Conservation (phyloP, 2,797 vertebrate genomes). For the Acanthopagrus latus region DNA sequence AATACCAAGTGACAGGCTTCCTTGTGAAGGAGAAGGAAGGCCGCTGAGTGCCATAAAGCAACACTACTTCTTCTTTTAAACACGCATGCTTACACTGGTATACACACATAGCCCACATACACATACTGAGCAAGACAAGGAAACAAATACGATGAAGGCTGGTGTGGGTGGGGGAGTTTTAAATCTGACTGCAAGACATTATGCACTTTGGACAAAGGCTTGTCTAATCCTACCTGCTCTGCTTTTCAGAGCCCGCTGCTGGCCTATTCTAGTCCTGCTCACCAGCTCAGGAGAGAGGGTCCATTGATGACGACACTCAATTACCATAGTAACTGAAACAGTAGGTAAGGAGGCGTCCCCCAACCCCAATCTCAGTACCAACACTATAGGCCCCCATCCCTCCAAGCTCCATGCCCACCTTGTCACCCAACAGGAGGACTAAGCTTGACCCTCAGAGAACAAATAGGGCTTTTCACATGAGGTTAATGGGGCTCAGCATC, state of each 20-base stretch:
- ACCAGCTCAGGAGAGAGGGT: conserved; percentile 92
- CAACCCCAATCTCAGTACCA: conserved; percentile 79
- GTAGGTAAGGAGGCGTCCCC: conserved; percentile 74
- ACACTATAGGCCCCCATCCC: conserved; percentile 16
- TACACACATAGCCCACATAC: conserved; percentile 48
- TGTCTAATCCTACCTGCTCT: conserved; percentile 98
- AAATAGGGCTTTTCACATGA: conserved; percentile 67
- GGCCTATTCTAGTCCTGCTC: conserved; percentile 92
- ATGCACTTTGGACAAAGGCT: conserved; percentile 95
- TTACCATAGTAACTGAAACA: conserved; percentile 98
- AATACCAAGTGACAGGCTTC: conserved; percentile 97
- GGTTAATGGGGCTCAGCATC: conserved; percentile 30
- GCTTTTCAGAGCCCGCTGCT: conserved; percentile 94
- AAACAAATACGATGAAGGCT: conserved; percentile 54
- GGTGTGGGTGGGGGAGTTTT: conserved; percentile 91
- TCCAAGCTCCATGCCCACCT: conserved; percentile 41
- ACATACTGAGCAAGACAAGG: conserved; percentile 48
- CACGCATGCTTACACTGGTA: conserved; percentile 48
- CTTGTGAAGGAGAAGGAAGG: conserved; percentile 87
- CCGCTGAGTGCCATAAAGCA: conserved; percentile 68
- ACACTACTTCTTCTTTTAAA: conserved; percentile 64
- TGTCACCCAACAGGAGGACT: conserved; percentile 48
- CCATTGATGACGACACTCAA: conserved; percentile 94
- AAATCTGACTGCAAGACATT: conserved; percentile 98
- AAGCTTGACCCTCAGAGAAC: conserved; percentile 76